A percentile compares a stretch with the other conserved stretches of the same genome.
phyloP scores from a whole-genome alignment of 2,113 vertebrate species.

The Corynorhinus townsendii region DNA sequence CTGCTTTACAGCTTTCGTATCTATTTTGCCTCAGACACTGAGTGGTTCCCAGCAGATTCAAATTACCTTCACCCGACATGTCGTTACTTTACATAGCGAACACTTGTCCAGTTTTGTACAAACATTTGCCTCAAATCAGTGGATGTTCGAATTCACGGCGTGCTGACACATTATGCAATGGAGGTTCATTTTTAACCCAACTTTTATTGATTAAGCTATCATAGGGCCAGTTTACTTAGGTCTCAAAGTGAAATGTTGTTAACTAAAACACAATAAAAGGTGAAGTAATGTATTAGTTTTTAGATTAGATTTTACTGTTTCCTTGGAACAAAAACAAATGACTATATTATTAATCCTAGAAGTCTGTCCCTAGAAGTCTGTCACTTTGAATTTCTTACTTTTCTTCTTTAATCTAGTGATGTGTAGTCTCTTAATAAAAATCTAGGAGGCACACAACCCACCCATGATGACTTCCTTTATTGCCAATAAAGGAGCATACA shows the following conservation, averaged over 20 bases:
- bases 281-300: not conserved
- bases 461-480: not conserved
- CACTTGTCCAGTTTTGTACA: not conserved
- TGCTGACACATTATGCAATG: not conserved
- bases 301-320: not conserved
- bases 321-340: not conserved
- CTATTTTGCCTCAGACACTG: not conserved
- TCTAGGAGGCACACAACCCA: not conserved
- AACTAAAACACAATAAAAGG: not conserved
- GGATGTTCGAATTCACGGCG: not conserved
- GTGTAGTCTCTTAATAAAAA: not conserved
- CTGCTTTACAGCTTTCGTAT: not conserved
- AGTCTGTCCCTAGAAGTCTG: not conserved
- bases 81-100: not conserved
- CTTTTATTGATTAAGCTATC: not conserved
- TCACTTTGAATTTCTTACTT: not conserved
- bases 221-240: not conserved
- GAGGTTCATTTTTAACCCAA: not conserved
- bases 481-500: not conserved
- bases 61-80: not conserved
- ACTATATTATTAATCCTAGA: not conserved
- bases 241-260: not conserved
- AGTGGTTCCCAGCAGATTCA: not conserved
- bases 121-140: not conserved
- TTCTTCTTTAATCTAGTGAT: not conserved